These are phyloP conservation scores for Capreolus pygargus DNA, from an alignment of 2,113 vertebrate species.

Conservation along the genomic window DNA sequence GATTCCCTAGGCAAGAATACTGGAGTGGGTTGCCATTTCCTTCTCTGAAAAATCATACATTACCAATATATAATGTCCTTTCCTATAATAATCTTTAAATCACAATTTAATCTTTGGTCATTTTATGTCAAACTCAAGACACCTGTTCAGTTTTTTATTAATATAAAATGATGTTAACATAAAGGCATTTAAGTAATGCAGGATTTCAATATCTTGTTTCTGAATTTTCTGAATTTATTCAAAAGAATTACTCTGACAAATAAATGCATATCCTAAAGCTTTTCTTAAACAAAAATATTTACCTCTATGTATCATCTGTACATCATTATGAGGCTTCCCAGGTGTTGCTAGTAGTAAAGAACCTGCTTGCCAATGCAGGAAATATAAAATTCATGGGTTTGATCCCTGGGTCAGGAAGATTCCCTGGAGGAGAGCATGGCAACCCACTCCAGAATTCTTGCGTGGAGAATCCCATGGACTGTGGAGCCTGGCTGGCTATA, in stretches of 20 bases:
- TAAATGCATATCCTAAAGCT: not conserved
- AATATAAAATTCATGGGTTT: too few relatives aligned
- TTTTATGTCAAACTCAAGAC: not conserved
- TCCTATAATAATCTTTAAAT: not conserved
- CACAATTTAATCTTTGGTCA: not conserved
- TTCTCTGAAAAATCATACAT: too few relatives aligned
- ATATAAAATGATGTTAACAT: not conserved
- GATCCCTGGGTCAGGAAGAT: too few relatives aligned
- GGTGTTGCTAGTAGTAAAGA: too few relatives aligned
- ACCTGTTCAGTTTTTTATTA: not conserved
- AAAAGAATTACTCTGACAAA: not conserved
- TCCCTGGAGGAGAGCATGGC: too few relatives aligned
- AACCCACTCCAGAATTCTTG: too few relatives aligned
- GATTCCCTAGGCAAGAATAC: too few relatives aligned
- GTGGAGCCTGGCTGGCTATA: too few relatives aligned
- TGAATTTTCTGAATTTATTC: not conserved
- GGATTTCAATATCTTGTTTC: not conserved
- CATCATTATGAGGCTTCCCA: not conserved
- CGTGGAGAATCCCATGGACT: too few relatives aligned
- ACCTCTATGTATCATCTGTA: not conserved
- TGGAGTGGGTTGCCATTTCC: too few relatives aligned
- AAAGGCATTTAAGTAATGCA: not conserved
- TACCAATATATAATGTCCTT: not conserved
- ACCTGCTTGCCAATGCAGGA: too few relatives aligned
- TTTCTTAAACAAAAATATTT: not conserved